A percentile compares a stretch with the other conserved stretches of the same genome.
Conservation (phyloP, 2,888 invertebrate genomes). For the Nemoura dubitans region DNA sequence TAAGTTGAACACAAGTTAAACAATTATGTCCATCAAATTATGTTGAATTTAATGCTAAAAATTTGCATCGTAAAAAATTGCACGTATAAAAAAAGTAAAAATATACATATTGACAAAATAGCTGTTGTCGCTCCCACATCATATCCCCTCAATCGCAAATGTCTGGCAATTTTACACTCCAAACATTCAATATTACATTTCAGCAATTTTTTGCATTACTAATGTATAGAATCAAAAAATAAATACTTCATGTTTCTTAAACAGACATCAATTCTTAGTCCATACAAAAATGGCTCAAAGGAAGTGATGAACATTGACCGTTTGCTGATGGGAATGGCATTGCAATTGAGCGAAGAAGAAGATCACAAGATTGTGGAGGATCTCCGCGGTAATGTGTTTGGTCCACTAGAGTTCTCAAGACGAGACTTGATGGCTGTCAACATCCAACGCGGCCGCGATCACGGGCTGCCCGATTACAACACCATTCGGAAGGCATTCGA, state of each 20-base stretch:
- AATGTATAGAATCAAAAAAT: not conserved
- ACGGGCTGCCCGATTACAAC: conserved; percentile 70
- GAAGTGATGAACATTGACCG: conserved; percentile 62
- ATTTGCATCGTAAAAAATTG: too few species aligned
- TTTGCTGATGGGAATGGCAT: conserved; percentile 66
- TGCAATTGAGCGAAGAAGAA: conserved; percentile 65
- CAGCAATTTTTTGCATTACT: not conserved
- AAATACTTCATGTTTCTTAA: not conserved
- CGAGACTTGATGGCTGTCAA: conserved; percentile 69
- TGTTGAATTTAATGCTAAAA: too few species aligned
- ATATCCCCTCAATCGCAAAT: too few species aligned
- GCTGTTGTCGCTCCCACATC: too few species aligned
- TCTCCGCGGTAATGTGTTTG: conserved; percentile 65
- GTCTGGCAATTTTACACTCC: too few species aligned
- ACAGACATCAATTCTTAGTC: conserved; percentile 43
- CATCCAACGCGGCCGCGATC: conserved; percentile 67
- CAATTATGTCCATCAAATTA: not conserved
- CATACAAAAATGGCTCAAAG: conserved; percentile 47
- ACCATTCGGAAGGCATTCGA: conserved; percentile 64
- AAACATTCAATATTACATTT: too few species aligned
- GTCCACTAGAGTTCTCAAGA: conserved; percentile 67
- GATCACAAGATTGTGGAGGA: conserved; percentile 68
- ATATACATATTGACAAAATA: too few species aligned
- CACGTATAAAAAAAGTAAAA: too few species aligned
- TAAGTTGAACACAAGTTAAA: conserved; percentile 49